Conservation (phyloP, 2,113 vertebrate genomes). For the human region DNA sequence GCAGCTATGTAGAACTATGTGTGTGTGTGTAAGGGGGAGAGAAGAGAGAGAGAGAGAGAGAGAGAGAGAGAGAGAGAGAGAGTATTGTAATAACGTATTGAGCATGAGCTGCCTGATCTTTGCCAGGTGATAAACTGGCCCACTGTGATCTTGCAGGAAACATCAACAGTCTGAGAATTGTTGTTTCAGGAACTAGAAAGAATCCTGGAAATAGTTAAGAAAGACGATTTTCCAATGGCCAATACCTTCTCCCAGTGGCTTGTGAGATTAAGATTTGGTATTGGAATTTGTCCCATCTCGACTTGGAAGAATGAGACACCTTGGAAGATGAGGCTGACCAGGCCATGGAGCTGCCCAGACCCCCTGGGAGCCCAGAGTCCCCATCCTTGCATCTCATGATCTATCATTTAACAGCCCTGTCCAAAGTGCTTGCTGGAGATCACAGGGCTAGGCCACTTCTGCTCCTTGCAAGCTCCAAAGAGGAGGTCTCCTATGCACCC, state of each 20-base stretch:
- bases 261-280: background rate
- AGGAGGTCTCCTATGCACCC: background rate
- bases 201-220: constrained; percentile 18
- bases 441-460: background rate
- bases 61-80: background rate
- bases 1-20: background rate
- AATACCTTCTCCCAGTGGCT: background rate
- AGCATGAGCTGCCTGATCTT: background rate
- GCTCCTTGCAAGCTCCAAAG: background rate
- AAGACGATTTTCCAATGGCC: constrained; percentile 14
- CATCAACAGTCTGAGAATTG: background rate
- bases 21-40: background rate
- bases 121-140: background rate
- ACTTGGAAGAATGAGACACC: background rate
- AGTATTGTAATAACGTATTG: too few relatives aligned
- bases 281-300: too few relatives aligned
- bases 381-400: background rate
- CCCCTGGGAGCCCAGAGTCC: background rate
- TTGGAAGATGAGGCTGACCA: background rate
- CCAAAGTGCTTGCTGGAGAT: background rate
- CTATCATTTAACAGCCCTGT: background rate
- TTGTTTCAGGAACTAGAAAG: background rate
- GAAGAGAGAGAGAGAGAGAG: background rate
- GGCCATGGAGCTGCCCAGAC: background rate
- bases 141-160: background rate